A percentile compares a stretch with the other conserved stretches of the same genome.
phyloP scores from a whole-genome alignment of 2,888 invertebrate species.

The Lithophane socia region DNA sequence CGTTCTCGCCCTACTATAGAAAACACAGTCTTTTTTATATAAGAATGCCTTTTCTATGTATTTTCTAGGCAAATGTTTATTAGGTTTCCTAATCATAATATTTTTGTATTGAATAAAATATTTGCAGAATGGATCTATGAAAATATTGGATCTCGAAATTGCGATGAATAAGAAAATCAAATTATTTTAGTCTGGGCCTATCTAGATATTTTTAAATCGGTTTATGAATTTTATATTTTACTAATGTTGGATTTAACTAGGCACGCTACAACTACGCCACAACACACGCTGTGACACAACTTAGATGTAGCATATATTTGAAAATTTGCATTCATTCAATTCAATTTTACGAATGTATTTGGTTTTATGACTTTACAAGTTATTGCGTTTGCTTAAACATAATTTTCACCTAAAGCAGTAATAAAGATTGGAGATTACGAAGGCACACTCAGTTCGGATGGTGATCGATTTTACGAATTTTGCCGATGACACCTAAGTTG shows the following conservation, averaged over 20 bases:
- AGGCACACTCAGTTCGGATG: no score
- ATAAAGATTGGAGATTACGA: no score
- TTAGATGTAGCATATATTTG: no score
- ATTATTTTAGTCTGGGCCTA: slow-evolving; percentile 13
- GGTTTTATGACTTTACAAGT: no score
- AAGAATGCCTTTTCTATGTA: slow-evolving; percentile 36
- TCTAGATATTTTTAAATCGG: slow-evolving; percentile 5
- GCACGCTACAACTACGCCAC: no score
- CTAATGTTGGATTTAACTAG: neutral
- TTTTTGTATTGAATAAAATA: slow-evolving; percentile 55
- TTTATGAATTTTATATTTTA: neutral
- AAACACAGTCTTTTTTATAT: slow-evolving; percentile 37
- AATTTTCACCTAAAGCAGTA: no score
- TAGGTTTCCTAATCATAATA: slow-evolving; percentile 55
- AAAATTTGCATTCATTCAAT: no score
- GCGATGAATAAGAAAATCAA: slow-evolving; percentile 40
- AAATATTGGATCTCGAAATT: slow-evolving; percentile 38
- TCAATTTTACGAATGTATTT: no score
- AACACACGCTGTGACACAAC: no score
- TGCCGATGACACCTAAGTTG: no score
- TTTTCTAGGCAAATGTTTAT: slow-evolving; percentile 59
- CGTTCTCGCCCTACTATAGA: slow-evolving; percentile 36
- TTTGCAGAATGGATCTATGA: slow-evolving; percentile 27
- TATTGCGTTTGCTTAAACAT: no score
- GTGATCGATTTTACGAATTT: no score